Percentiles rank a stretch among this genome's conserved stretches.
These are phyloP conservation scores for Marasmarcha lunaedactyla DNA, from an alignment of 2,888 invertebrate species.

Conservation along the genomic window DNA sequence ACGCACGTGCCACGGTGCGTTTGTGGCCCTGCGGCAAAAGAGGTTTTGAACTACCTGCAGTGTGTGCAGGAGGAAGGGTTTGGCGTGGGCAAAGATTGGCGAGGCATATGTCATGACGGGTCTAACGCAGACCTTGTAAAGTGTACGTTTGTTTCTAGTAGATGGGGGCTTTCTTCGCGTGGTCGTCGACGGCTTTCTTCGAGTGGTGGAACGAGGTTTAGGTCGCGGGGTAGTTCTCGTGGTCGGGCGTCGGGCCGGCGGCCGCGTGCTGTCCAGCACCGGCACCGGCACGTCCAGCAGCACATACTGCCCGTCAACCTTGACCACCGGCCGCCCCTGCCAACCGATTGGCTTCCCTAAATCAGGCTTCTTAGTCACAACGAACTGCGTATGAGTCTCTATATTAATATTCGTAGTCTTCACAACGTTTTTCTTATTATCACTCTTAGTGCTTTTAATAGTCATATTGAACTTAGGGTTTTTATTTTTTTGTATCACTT, in stretches of 20 bases:
- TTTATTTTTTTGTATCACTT: slow-evolving; percentile 48
- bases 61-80: too few species aligned
- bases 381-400: slow-evolving; percentile 56
- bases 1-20: too few species aligned
- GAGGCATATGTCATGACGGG: too few species aligned
- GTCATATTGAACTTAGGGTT: slow-evolving; percentile 44
- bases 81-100: too few species aligned
- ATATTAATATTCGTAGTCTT: slow-evolving; percentile 58
- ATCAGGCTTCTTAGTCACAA: slow-evolving; percentile 38
- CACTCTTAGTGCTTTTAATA: slow-evolving; percentile 35
- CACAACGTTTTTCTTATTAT: slow-evolving; percentile 37
- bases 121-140: too few species aligned
- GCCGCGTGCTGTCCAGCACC: slow-evolving; percentile 17
- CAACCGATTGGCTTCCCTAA: slow-evolving; percentile 19
- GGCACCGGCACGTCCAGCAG: slow-evolving; percentile 27
- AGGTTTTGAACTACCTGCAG: too few species aligned
- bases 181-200: slow-evolving; percentile 4
- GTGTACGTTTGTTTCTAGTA: too few species aligned
- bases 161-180: slow-evolving; percentile 6
- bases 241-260: slow-evolving; percentile 16
- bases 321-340: slow-evolving; percentile 19
- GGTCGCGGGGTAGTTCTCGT: slow-evolving; percentile 18
- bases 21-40: too few species aligned
- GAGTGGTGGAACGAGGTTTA: slow-evolving; percentile 12
- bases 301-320: slow-evolving; percentile 31